Percentiles rank a stretch among this genome's conserved stretches.
These are phyloP conservation scores for Gambelia wislizenii DNA, from an alignment of 2,797 vertebrate species.

Conservation along the genomic window DNA sequence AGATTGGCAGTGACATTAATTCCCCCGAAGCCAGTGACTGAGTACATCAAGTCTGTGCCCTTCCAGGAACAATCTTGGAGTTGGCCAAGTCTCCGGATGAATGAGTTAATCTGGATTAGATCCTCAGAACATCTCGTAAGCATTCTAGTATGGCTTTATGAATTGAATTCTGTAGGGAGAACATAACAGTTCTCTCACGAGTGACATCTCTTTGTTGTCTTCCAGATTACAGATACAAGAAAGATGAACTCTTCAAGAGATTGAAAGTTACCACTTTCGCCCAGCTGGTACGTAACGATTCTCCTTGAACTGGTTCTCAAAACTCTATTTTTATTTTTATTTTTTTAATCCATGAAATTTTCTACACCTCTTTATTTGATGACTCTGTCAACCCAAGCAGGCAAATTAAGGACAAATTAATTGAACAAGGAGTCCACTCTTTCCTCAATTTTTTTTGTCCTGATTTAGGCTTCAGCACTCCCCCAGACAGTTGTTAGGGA, in stretches of 20 bases:
- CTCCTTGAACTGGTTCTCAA: not conserved
- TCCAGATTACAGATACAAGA: conserved; percentile 94
- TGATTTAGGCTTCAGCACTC: no score
- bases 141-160: no score
- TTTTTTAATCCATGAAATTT: not conserved
- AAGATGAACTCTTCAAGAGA: conserved; percentile 95
- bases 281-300: conserved; percentile 86
- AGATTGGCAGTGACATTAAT: conserved; percentile 48
- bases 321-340: not conserved
- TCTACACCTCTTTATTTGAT: no score
- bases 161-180: not conserved
- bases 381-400: no score
- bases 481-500: no score
- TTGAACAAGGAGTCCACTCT: no score
- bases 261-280: conserved; percentile 95
- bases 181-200: not conserved
- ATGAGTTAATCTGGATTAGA: not conserved
- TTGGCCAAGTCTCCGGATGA: not conserved
- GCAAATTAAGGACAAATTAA: no score
- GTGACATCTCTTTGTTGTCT: conserved; percentile 11
- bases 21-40: conserved; percentile 43
- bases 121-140: not conserved
- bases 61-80: not conserved
- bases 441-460: no score
- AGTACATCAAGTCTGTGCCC: not conserved